phyloP scores from a whole-genome alignment of 2,888 invertebrate genomes.

The Arctia plantaginis region DNA sequence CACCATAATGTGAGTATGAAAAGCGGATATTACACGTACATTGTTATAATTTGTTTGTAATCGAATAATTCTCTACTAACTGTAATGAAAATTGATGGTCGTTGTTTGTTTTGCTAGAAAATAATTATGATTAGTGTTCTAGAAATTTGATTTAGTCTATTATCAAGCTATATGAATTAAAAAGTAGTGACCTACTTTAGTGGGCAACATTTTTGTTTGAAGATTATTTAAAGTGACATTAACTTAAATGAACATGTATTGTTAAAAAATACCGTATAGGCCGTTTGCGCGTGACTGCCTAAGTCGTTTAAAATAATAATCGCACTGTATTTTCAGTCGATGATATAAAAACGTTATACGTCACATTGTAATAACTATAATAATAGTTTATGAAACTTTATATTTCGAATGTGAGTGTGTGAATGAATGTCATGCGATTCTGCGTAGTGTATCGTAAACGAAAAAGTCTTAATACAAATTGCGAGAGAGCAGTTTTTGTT shows the following conservation, averaged over 20 bases:
- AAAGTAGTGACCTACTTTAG: background rate
- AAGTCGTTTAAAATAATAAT: background rate
- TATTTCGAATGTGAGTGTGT: conserved; percentile 5
- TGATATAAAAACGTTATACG: background rate
- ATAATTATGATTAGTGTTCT: background rate
- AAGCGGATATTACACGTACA: conserved; percentile 6
- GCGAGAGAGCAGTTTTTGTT: conserved; percentile 3
- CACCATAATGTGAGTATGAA: conserved; percentile 25
- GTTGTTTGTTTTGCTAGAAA: background rate
- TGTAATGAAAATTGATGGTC: background rate
- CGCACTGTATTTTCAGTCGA: background rate
- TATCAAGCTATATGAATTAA: background rate
- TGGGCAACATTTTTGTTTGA: background rate
- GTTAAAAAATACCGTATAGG: background rate
- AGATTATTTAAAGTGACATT: background rate
- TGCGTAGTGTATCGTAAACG: conserved; percentile 5
- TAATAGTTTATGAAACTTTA: background rate
- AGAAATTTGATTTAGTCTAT: background rate
- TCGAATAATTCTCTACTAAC: background rate
- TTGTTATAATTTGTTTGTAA: conserved; percentile 19
- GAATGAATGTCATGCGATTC: conserved; percentile 4
- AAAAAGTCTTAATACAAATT: conserved; percentile 1
- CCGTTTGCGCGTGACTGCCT: background rate
- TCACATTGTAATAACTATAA: too few species aligned
- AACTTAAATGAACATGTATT: background rate